phyloP scores from a whole-genome alignment of 2,797 vertebrate species.

The Eulemur coronatus region DNA sequence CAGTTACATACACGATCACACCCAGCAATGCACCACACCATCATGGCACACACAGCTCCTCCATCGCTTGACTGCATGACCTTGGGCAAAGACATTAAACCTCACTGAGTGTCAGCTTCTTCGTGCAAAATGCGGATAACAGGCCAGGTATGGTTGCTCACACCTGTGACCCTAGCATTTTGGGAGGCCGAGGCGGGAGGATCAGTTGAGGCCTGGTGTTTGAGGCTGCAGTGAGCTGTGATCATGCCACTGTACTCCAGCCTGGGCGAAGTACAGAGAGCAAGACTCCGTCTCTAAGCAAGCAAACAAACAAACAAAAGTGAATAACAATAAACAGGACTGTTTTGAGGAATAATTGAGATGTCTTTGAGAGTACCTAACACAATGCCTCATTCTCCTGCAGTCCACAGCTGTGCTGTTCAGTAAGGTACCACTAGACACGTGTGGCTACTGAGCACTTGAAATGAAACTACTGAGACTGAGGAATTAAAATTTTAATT shows the following conservation, averaged over 20 bases:
- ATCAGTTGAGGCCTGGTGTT: neutral
- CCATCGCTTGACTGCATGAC: neutral
- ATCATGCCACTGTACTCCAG: neutral
- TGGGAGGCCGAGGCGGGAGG: neutral
- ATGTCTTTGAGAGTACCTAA: neutral
- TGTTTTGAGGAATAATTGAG: neutral
- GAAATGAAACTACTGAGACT: neutral
- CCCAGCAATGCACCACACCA: accelerated
- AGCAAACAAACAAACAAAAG: neutral
- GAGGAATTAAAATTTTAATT: neutral
- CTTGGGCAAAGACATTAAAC: neutral
- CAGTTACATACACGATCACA: accelerated
- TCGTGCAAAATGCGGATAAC: neutral
- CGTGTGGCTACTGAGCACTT: neutral
- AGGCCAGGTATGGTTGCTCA: neutral
- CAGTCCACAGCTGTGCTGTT: neutral
- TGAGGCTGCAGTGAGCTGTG: neutral
- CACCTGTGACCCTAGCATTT: neutral
- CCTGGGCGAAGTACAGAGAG: neutral
- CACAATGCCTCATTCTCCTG: neutral
- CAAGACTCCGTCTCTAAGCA: neutral
- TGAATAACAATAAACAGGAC: neutral
- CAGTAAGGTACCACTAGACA: neutral
- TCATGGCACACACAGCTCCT: neutral
- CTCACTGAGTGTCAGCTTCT: neutral